phyloP scores from a whole-genome alignment of 2,888 invertebrate genomes.

The Oligia fasciuncula region DNA sequence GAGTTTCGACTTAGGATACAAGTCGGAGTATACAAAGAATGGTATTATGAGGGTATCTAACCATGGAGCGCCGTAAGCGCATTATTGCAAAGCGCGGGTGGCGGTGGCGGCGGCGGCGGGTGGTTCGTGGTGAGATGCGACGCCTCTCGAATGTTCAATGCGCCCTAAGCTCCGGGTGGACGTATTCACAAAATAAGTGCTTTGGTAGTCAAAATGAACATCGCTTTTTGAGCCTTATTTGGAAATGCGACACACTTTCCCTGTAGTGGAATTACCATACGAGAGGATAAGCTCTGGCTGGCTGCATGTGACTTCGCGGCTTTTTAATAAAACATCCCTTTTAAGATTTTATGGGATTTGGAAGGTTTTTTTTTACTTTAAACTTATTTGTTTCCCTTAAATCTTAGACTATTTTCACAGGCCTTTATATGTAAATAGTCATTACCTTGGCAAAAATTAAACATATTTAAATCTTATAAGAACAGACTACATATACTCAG shows the following conservation, averaged over 20 bases:
- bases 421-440: background rate
- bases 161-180: conserved; percentile 82
- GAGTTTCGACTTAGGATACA: conserved; percentile 85
- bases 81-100: conserved; percentile 85
- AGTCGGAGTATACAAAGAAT: conserved; percentile 82
- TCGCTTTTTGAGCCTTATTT: conserved; percentile 82
- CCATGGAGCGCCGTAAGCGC: conserved; percentile 85
- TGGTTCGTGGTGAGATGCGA: conserved; percentile 72
- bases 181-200: conserved; percentile 84
- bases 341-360: conserved; percentile 40
- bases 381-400: conserved; percentile 22
- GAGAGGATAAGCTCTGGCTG: conserved; percentile 64
- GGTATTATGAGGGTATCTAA: conserved; percentile 84
- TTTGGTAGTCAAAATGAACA: conserved; percentile 84
- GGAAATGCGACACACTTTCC: conserved; percentile 78
- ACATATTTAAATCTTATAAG: background rate
- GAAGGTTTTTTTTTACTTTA: conserved; percentile 8
- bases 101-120: conserved; percentile 74
- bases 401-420: background rate
- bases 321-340: conserved; percentile 59
- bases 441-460: background rate
- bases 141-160: conserved; percentile 86
- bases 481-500: background rate
- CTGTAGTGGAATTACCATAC: conserved; percentile 79
- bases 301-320: conserved; percentile 70